Evolutionary conservation across 1,140 invertebrate genomes (phyloP).

Genomic region (Eumaeus atala): DNA sequence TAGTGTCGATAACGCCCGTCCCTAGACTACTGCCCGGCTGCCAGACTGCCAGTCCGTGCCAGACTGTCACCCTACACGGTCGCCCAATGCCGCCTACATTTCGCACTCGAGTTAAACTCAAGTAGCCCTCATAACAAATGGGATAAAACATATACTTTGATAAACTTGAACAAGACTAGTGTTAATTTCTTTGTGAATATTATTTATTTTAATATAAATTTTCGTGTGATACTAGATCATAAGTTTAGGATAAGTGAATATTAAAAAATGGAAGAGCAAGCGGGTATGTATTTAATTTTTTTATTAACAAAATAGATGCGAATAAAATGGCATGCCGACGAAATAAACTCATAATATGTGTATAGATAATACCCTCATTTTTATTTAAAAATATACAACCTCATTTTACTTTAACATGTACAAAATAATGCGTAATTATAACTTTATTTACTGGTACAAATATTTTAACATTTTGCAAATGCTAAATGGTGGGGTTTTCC

Average conservation of each 20-base stretch:
- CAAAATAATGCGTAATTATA: no score
- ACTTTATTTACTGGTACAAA: no score
- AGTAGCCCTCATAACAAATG: constrained; percentile 38
- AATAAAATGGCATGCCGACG: no score
- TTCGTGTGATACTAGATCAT: constrained; percentile 46
- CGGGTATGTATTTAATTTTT: constrained; percentile 16
- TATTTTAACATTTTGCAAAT: no score
- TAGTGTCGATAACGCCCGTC: constrained; percentile 13
- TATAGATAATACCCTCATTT: no score
- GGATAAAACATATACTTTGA: constrained; percentile 31
- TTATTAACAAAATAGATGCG: background rate
- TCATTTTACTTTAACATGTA: no score
- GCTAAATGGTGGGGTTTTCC: no score
- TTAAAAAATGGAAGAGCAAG: constrained; percentile 38
- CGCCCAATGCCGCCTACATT: constrained; percentile 32
- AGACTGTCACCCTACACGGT: constrained; percentile 10
- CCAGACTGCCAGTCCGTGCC: constrained; percentile 20
- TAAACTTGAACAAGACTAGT: constrained; percentile 2
- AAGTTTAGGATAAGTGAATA: constrained; percentile 25
- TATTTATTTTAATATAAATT: constrained; percentile 18
- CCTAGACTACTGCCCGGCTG: constrained; percentile 4
- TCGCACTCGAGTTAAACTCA: constrained; percentile 38
- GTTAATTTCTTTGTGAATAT: constrained; percentile 2
- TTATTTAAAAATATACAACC: no score
- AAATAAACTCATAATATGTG: no score